phyloP scores from a whole-genome alignment of 2,797 vertebrate species.

The Dromococcyx pavoninus region DNA sequence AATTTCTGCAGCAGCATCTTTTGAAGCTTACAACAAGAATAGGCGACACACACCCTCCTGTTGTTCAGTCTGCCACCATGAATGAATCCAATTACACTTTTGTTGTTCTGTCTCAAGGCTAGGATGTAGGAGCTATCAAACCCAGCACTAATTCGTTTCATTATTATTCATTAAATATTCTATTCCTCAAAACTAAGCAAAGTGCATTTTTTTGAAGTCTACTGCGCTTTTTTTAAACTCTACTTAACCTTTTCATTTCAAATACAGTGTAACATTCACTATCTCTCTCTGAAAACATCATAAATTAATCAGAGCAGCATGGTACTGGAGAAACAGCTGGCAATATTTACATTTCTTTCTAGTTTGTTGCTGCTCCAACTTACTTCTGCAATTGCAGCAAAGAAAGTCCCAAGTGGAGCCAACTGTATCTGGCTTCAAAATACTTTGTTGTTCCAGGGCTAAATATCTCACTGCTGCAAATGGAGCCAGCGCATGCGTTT shows the following conservation, averaged over 20 bases:
- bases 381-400: conserved; percentile 25
- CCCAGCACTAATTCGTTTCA: neutral
- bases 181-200: conserved; percentile 29
- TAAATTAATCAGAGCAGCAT: conserved; percentile 49
- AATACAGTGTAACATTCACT: conserved; percentile 6
- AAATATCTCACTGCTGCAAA: conserved; percentile 22
- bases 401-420: conserved; percentile 38
- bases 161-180: conserved; percentile 45
- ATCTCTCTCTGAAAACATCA: conserved; percentile 47
- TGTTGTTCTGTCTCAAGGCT: conserved; percentile 21
- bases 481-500: neutral
- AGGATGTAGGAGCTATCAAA: neutral
- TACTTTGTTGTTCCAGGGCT: conserved; percentile 26
- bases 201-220: neutral
- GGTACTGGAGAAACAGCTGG: conserved; percentile 43
- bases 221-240: neutral
- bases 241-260: conserved; percentile 65
- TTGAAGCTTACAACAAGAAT: neutral
- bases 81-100: neutral
- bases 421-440: conserved; percentile 17
- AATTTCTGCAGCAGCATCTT: conserved; percentile 6
- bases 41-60: neutral
- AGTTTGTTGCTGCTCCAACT: conserved; percentile 16
- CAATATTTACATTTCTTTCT: conserved; percentile 29
- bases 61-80: neutral